These are phyloP conservation scores for Kryptopterus vitreolus DNA, from an alignment of 2,797 vertebrate genomes.

Conservation along the genomic window DNA sequence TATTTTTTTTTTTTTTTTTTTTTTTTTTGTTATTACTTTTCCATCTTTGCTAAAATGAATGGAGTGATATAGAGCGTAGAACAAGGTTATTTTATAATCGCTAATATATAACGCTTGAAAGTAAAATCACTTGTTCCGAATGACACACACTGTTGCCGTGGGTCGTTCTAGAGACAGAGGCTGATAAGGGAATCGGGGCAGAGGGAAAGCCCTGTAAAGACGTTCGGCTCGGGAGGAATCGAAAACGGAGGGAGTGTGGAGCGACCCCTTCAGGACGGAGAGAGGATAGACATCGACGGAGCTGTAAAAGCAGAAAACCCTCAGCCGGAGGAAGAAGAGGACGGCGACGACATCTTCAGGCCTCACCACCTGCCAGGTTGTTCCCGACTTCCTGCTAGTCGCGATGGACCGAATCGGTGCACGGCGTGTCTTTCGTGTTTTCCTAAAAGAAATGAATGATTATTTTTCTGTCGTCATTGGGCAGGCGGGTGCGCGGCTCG, in stretches of 20 bases:
- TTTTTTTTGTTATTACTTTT: too few relatives aligned
- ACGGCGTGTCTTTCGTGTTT: background rate
- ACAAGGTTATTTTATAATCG: too few relatives aligned
- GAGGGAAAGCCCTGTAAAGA: conserved; percentile 68
- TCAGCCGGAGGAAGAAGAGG: conserved; percentile 67
- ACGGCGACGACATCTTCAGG: conserved; percentile 66
- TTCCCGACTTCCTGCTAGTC: background rate
- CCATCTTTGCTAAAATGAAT: too few relatives aligned
- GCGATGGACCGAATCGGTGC: background rate
- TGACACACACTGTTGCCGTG: background rate
- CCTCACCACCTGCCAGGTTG: conserved; percentile 75
- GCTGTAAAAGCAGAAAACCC: conserved; percentile 59
- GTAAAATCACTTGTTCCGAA: background rate
- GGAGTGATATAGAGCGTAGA: too few relatives aligned
- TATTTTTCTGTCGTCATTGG: background rate
- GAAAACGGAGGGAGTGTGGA: conserved; percentile 73
- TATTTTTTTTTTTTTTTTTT: too few relatives aligned
- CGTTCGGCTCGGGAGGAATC: conserved; percentile 64
- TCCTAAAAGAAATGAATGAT: background rate
- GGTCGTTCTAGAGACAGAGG: conserved; percentile 72
- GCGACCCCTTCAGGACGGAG: conserved; percentile 51
- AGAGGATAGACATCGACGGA: conserved; percentile 54
- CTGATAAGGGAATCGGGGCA: conserved; percentile 63
- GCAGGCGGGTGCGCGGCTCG: conserved; percentile 66
- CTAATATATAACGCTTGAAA: background rate